Evolutionary conservation across 2,888 invertebrate species (phyloP), one percentile per base, ranked within the genome.

Genomic region (Mythimna pallens): DNA sequence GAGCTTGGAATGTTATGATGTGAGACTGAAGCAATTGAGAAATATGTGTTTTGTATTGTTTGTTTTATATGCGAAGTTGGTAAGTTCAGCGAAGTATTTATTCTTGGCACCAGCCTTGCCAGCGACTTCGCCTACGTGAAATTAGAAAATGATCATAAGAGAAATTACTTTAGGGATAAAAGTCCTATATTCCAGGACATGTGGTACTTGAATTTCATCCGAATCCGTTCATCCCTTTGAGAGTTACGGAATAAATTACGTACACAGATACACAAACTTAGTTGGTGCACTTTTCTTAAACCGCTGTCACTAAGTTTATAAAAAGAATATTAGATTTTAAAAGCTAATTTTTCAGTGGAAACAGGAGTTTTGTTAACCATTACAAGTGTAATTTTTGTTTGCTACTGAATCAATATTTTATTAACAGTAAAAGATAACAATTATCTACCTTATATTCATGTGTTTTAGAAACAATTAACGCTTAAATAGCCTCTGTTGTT

Each of bases 1-100:
- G 75, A 62, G 59, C 64, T 78, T 61, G 50, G 69, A 64, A 80
- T 73, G 73, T 68, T 62, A 78, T 70, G 61, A 80, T 83, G 81
- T 66, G 76, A 73, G 71, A 76, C 25, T 73, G 70, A 65, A 73
- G 65, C 62, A 76, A 71, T 69, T 74, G 36, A 70, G 36, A 64
- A 63, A 59, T 65, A 43, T 64, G 52, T 43, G 36, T 65, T 25
- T 61, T 50, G 12, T 25, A 20, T 9, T 12, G 3, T 55, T 65
- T 50, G 30, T 20, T 22, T 71, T 36, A 22, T 76, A 62, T 8
- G n/a, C 12, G 20, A 54, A 25, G n/a, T 10, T 62, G n/a, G 4
- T 59, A 22, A 47, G 30, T 54, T 58, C 2, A 22, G 61, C 20
- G n/a, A 40, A 36, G 8, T 17, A 34, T 69, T 54, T n/a, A 54